Conservation (phyloP, 1,140 invertebrate genomes). For the Idris sp. region DNA sequence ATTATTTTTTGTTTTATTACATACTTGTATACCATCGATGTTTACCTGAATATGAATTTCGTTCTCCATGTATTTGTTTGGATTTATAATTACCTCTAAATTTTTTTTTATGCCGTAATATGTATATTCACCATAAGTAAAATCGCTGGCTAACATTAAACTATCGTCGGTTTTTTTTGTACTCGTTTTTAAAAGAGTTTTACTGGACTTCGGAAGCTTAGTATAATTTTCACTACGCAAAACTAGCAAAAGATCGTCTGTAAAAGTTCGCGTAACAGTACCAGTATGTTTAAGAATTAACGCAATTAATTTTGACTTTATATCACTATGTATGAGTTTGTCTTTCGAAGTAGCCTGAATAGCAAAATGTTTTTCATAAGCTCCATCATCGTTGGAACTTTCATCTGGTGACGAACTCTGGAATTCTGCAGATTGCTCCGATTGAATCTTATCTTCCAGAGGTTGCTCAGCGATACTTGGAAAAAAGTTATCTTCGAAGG, state of each 20-base stretch:
- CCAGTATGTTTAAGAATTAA: slow-evolving; percentile 1
- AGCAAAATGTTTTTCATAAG: no score
- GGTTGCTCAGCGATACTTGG: no score
- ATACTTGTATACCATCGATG: no score
- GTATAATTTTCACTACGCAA: slow-evolving; percentile 6
- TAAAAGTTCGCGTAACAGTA: neutral
- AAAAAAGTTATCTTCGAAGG: no score
- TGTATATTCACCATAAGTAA: neutral
- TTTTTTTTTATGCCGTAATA: slow-evolving; percentile 6
- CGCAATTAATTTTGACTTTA: slow-evolving; percentile 2
- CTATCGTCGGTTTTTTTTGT: neutral
- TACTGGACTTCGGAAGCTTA: neutral
- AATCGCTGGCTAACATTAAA: neutral
- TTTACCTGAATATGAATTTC: no score
- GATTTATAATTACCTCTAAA: neutral
- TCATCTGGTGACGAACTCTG: no score
- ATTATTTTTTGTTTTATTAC: no score
- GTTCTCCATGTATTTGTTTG: no score
- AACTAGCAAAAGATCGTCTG: slow-evolving; percentile 7
- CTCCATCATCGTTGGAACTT: no score
- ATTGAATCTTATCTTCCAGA: no score
- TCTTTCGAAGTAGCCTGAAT: no score
- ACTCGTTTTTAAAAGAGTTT: slow-evolving; percentile 1
- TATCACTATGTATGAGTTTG: neutral
- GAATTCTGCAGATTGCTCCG: no score